phyloP scores from a whole-genome alignment of 2,113 vertebrate genomes.

The Oreocharis arfaki region DNA sequence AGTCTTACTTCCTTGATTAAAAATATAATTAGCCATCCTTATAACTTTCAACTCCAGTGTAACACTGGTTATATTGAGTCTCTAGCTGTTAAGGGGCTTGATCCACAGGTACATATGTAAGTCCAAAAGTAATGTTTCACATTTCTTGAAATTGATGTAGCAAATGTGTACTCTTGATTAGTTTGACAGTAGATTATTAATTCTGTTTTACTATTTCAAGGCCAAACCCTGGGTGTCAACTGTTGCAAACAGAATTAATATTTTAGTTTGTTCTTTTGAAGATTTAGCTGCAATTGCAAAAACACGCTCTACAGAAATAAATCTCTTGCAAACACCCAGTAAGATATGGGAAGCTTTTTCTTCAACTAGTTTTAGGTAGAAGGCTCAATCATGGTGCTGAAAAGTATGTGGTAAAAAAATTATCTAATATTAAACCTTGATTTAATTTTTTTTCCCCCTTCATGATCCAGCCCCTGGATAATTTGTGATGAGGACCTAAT shows the following conservation, averaged over 20 bases:
- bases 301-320: background rate
- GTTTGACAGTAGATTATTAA: background rate
- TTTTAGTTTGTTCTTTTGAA: background rate
- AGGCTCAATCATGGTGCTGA: background rate
- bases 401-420: background rate
- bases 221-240: background rate
- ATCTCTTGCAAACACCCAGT: background rate
- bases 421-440: background rate
- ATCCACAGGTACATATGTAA: background rate
- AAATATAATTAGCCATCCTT: background rate
- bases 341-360: background rate
- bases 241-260: background rate
- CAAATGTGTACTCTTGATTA: background rate
- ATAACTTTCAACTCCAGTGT: background rate
- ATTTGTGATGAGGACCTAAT: background rate
- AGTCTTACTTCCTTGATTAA: slow-evolving; percentile 2
- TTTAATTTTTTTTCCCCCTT: background rate
- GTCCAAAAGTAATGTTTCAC: background rate
- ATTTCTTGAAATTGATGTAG: background rate
- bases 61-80: background rate
- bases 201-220: background rate
- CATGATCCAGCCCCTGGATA: background rate
- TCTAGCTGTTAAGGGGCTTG: background rate
- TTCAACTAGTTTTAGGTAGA: background rate
- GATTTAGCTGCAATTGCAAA: background rate